Base-by-base conservation (phyloP, 2,113 vertebrate genomes). In the Pardalotus punctatus region DNA sequence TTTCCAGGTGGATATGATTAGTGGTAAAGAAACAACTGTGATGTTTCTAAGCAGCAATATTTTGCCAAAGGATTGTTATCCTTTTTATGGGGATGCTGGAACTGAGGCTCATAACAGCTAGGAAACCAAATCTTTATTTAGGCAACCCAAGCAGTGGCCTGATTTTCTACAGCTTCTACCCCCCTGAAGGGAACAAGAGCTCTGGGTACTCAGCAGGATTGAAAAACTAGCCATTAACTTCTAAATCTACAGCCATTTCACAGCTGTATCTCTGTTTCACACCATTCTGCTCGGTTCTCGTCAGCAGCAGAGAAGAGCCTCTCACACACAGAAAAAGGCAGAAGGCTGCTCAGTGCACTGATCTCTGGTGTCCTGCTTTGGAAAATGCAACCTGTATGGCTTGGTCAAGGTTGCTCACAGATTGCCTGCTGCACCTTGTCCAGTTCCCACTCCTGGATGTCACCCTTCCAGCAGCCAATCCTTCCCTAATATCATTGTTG, bases 121-220 rank as follows among this genome's bases (percentile, higher is more conserved):
- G 56, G 48, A 96, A 95, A 73, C 72, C 36, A 92, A 83, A 86
- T 81, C 79, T 91, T 90, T 95, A 67, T 94, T 93, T 81, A 93
- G 88, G 72, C 45, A 95, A 71, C 47, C 67, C 43, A 86, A 73
- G 31, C 51, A 81, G 35, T 57, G 88, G 64, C 71, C 92, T 95
- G 51, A 93, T 88, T 95, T 92, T 92, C 82, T 64, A 53, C 33
- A 69, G 25, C 13, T 90, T 90, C 4, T 15, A 81, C 60, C 90
- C 35, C 36, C 25, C 42, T 77, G 67, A 87, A 73, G 74, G 71
- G 40, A 94, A 64, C 60, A 78, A 71, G 43, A 94, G 43, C 64
- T 95, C 43, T 83, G 82, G 51, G 92, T 23, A 48, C 72, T 53
- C 92, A 88, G 82, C 47, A 76, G 76, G 73, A 9, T 51, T 79